phyloP scores from a whole-genome alignment of 2,888 invertebrate genomes.

The Chalcosyrphus nemorum region DNA sequence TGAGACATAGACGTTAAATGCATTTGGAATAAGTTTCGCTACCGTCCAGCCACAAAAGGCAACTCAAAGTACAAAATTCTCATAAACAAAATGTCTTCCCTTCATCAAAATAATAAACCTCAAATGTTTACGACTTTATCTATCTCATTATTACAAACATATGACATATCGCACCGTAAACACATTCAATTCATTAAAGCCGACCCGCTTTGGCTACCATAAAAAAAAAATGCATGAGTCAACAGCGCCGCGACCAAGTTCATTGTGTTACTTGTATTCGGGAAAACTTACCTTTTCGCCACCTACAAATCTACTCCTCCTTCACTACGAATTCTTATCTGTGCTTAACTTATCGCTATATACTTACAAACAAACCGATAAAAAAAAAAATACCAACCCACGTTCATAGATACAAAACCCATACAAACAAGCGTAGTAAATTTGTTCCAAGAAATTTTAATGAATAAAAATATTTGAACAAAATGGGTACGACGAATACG shows the following conservation, averaged over 20 bases:
- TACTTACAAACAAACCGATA: slow-evolving; percentile 14
- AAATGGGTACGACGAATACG: slow-evolving; percentile 11
- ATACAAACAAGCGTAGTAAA: slow-evolving; percentile 35
- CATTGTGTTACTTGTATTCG: slow-evolving; percentile 49
- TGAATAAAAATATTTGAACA: slow-evolving; percentile 66
- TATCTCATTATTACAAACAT: slow-evolving; percentile 19
- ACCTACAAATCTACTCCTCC: slow-evolving; percentile 28
- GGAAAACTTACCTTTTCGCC: slow-evolving; percentile 41
- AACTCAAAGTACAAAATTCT: neutral
- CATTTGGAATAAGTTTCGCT: neutral
- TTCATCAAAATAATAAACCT: neutral
- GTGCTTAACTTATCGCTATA: slow-evolving; percentile 10
- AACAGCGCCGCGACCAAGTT: slow-evolving; percentile 48
- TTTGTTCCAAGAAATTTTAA: slow-evolving; percentile 68
- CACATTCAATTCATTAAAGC: slow-evolving; percentile 49
- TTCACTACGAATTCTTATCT: slow-evolving; percentile 17
- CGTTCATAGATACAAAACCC: neutral
- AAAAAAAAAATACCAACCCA: neutral
- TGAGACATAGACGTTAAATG: neutral
- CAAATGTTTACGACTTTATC: neutral
- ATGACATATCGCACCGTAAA: slow-evolving; percentile 35
- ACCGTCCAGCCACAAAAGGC: neutral
- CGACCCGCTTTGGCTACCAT: neutral
- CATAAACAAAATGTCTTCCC: neutral
- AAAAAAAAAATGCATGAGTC: slow-evolving; percentile 31